Evolutionary conservation across 2,888 invertebrate genomes (phyloP).

Genomic region (Sphaerophoria rueppellii): DNA sequence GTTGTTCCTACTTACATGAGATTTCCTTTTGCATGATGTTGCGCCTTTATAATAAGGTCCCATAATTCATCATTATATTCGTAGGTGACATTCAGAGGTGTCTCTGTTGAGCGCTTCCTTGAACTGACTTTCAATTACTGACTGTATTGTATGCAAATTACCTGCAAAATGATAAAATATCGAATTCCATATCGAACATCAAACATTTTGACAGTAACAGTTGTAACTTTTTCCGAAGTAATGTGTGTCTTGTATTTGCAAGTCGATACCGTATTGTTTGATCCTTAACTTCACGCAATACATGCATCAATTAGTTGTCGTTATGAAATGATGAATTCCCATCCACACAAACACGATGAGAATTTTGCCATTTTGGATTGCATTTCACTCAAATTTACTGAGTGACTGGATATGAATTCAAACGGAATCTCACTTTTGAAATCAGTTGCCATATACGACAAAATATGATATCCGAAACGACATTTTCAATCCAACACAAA

Average conservation of each 20-base stretch:
- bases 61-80: conserved; percentile 12
- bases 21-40: not conserved
- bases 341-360: not conserved
- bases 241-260: conserved; percentile 48
- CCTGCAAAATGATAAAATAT: conserved; percentile 47
- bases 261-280: conserved; percentile 43
- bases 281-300: not conserved
- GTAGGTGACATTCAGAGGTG: not conserved
- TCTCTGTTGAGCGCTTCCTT: not conserved
- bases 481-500: conserved; percentile 31
- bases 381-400: conserved; percentile 11
- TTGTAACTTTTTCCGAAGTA: conserved; percentile 31
- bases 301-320: conserved; percentile 40
- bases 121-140: conserved; percentile 60
- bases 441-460: conserved; percentile 38
- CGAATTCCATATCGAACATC: conserved; percentile 59
- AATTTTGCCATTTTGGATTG: not conserved
- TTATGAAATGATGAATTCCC: not conserved
- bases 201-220: conserved; percentile 26
- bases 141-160: conserved; percentile 62
- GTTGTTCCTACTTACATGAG: too few relatives aligned
- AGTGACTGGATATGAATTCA: conserved; percentile 62
- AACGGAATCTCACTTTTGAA: conserved; percentile 29
- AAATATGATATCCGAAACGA: conserved; percentile 47
- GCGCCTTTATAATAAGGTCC: not conserved